These are phyloP conservation scores for Leucophenga varia DNA, from an alignment of 1,140 invertebrate species.

Conservation along the genomic window DNA sequence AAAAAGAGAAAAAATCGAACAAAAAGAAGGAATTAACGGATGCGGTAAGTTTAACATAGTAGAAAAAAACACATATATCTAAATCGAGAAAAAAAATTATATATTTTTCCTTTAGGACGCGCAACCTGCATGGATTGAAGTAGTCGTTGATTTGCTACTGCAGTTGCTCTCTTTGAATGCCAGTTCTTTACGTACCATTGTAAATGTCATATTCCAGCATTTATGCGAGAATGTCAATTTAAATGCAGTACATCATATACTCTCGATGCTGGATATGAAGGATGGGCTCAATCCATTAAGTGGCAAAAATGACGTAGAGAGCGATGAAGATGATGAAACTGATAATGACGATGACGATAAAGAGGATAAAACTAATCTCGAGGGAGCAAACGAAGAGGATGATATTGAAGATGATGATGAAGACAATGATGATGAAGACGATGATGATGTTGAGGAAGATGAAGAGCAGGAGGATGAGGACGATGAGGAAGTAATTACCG, in stretches of 20 bases:
- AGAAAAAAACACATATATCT: too few relatives aligned
- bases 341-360: conserved; percentile 47
- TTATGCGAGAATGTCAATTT: conserved; percentile 70
- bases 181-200: conserved; percentile 67
- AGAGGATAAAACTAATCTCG: conserved; percentile 39
- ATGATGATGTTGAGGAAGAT: conserved; percentile 48
- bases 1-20: conserved; percentile 44
- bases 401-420: conserved; percentile 56
- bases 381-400: conserved; percentile 30
- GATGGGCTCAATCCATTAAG: conserved; percentile 64
- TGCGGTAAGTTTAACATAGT: conserved; percentile 14
- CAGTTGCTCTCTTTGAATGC: conserved; percentile 71
- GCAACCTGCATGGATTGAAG: conserved; percentile 77
- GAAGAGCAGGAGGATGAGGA: conserved; percentile 50
- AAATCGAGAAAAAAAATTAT: too few relatives aligned
- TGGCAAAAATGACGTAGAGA: conserved; percentile 57
- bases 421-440: conserved; percentile 44
- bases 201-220: conserved; percentile 71
- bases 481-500: conserved; percentile 63
- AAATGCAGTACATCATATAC: conserved; percentile 69
- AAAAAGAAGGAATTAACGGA: conserved; percentile 20
- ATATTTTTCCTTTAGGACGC: conserved; percentile 38
- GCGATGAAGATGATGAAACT: conserved; percentile 42
- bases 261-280: conserved; percentile 70
- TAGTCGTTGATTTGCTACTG: conserved; percentile 74